phyloP scores from a whole-genome alignment of 2,888 invertebrate species.

The Alviniconcha strummeri region DNA sequence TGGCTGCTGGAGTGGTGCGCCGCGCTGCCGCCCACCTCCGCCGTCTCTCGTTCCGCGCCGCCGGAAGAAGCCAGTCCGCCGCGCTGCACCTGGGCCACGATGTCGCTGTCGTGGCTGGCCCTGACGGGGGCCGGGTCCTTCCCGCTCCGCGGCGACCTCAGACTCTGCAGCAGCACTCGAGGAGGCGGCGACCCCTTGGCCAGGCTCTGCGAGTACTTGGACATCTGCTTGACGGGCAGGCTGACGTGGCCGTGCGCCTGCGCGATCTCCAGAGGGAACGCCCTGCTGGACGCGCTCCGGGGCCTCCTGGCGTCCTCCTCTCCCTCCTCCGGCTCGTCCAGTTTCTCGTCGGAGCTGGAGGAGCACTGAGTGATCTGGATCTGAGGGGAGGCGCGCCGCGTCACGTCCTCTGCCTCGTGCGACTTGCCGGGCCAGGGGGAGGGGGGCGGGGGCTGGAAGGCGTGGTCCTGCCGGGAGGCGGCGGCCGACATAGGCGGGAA shows the following conservation, averaged over 20 bases:
- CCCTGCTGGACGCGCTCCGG: background rate
- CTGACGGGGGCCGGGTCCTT: conserved; percentile 46
- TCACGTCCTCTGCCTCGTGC: conserved; percentile 39
- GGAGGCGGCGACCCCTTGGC: conserved; percentile 61
- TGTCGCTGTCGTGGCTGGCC: conserved; percentile 54
- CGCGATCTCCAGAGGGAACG: conserved; percentile 28
- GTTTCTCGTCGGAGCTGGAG: conserved; percentile 40
- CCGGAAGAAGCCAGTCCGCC: background rate
- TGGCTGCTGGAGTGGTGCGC: background rate
- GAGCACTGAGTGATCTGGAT: conserved; percentile 37
- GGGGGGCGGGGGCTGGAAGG: conserved; percentile 18
- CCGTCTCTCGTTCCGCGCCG: background rate
- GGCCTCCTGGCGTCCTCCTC: background rate
- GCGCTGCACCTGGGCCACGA: conserved; percentile 44
- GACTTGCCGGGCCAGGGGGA: conserved; percentile 32
- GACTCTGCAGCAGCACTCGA: conserved; percentile 52
- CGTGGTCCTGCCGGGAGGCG: background rate
- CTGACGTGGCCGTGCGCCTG: background rate
- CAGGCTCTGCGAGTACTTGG: conserved; percentile 46
- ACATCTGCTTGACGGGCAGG: conserved; percentile 47
- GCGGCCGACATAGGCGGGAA: background rate
- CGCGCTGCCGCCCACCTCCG: background rate
- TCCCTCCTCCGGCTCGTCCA: conserved; percentile 39
- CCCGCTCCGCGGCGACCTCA: conserved; percentile 38
- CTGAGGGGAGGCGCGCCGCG: conserved; percentile 22